These are phyloP conservation scores for Anastrepha obliqua DNA, from an alignment of 1,140 invertebrate species.

Conservation along the genomic window DNA sequence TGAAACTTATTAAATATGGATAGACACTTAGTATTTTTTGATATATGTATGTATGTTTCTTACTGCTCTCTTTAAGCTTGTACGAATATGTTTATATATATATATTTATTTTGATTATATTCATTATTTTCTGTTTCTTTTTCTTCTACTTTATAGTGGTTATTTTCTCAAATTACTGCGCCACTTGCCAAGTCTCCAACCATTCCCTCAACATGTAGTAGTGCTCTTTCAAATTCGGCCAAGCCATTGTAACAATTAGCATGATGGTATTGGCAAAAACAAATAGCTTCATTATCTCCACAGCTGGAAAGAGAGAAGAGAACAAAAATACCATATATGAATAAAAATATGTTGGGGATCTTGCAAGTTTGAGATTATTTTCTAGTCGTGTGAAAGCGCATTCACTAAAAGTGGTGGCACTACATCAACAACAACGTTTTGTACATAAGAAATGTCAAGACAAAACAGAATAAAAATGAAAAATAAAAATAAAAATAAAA, in stretches of 20 bases:
- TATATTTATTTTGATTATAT: not conserved
- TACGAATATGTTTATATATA: conserved; percentile 5
- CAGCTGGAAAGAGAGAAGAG: conserved; percentile 60
- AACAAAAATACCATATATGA: not conserved
- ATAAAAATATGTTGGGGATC: too few species aligned
- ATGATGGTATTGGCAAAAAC: conserved; percentile 72
- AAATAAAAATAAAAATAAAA: too few species aligned
- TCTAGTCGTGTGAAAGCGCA: too few species aligned
- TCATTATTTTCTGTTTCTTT: not conserved
- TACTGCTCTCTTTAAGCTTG: not conserved
- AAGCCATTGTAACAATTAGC: conserved; percentile 72
- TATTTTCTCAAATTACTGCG: conserved; percentile 55
- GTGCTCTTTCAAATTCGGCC: conserved; percentile 69
- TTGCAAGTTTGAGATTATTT: too few species aligned
- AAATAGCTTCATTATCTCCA: conserved; percentile 73
- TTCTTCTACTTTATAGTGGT: not conserved
- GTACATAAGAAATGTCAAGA: too few species aligned
- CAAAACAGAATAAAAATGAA: too few species aligned
- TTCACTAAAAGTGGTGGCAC: too few species aligned
- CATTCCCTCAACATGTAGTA: conserved; percentile 69
- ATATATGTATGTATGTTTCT: not conserved
- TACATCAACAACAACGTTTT: too few species aligned
- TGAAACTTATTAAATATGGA: conserved; percentile 52
- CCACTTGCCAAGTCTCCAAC: conserved; percentile 63
- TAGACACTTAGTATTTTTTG: not conserved